Evolutionary conservation across 2,797 vertebrate species (phyloP).

Genomic region (Pyrocephalus nanus): DNA sequence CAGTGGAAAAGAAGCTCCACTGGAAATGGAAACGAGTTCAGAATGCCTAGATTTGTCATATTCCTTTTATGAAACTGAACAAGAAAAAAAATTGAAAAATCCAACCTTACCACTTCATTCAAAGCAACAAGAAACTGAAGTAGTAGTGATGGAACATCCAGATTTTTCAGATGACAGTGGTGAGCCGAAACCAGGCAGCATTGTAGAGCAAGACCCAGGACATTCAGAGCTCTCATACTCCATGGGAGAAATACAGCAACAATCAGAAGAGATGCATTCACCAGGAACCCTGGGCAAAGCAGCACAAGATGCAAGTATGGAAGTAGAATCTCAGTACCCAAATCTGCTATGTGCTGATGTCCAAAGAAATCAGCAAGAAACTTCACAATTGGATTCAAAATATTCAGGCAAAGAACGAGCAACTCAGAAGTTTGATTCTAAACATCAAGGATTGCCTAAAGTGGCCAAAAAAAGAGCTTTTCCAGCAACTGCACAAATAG

Average conservation of each 20-base stretch:
- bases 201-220: background rate
- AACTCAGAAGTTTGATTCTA: background rate
- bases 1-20: background rate
- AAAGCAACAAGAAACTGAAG: background rate
- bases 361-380: background rate
- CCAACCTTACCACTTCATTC: background rate
- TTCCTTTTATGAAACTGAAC: background rate
- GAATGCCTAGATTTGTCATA: background rate
- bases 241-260: background rate
- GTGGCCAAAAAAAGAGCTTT: slow-evolving; percentile 20
- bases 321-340: background rate
- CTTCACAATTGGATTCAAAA: background rate
- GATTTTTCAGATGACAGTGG: background rate
- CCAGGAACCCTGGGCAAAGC: background rate
- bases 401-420: background rate
- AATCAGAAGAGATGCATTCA: background rate
- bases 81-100: background rate
- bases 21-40: background rate
- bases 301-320: background rate
- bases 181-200: background rate
- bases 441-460: background rate
- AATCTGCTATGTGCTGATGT: background rate
- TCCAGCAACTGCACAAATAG: background rate
- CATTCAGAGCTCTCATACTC: background rate
- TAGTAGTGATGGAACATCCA: background rate